These are phyloP conservation scores for Trichacis sp. DNA, from an alignment of 2,888 invertebrate species.

Conservation along the genomic window DNA sequence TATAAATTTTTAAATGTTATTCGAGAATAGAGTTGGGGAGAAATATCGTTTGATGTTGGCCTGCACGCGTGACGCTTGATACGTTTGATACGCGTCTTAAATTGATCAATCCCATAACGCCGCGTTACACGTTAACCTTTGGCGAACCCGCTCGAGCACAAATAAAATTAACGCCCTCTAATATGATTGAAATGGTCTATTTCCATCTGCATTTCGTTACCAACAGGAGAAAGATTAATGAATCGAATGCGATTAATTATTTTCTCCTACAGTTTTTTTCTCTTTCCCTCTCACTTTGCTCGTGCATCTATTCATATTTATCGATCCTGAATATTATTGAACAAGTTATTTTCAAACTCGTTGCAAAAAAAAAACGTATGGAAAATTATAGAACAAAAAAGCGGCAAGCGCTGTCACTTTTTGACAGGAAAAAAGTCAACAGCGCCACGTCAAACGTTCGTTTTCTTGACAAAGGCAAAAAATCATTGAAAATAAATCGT, in stretches of 20 bases:
- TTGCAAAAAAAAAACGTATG: conserved; percentile 12
- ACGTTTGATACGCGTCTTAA: neutral
- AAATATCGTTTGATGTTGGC: neutral
- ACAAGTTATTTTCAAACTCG: conserved; percentile 27
- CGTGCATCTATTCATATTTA: conserved; percentile 1
- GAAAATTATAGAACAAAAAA: too few species aligned
- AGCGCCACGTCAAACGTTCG: too few species aligned
- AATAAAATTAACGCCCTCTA: conserved; percentile 37
- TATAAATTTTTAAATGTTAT: too few species aligned
- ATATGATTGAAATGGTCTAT: conserved; percentile 21
- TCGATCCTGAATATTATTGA: conserved; percentile 24
- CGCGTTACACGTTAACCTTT: conserved; percentile 31
- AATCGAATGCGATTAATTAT: neutral
- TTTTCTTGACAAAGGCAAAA: neutral
- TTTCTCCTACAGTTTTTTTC: too few species aligned
- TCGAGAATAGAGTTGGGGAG: too few species aligned
- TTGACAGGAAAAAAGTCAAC: neutral
- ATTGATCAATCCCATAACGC: conserved; percentile 29
- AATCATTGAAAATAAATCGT: neutral
- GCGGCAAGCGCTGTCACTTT: too few species aligned
- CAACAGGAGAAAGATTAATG: conserved; percentile 5
- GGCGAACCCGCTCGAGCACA: conserved; percentile 26
- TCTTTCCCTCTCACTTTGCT: neutral
- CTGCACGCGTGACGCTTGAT: neutral
- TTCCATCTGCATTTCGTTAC: conserved; percentile 14